A percentile compares a stretch with the other conserved stretches of the same genome.
Conservation (phyloP, 1,140 invertebrate genomes). For the Drosophila melanica region DNA sequence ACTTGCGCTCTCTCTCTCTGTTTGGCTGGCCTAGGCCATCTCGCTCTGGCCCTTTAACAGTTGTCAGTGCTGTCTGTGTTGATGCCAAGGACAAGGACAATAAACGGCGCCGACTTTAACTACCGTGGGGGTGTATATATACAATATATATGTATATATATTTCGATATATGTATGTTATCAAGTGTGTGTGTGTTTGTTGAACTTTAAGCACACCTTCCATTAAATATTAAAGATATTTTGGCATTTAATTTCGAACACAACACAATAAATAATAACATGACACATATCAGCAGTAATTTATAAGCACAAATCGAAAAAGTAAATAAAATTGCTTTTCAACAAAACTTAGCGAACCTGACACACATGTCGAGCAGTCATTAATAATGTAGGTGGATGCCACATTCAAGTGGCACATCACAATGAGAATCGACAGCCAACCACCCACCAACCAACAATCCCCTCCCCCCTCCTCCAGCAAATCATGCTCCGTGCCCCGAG, state of each 20-base stretch:
- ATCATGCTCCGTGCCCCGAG: conserved; percentile 11
- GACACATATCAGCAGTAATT: conserved; percentile 63
- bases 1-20: conserved; percentile 59
- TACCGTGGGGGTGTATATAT: conserved; percentile 26
- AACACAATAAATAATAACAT: conserved; percentile 81
- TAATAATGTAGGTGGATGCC: conserved; percentile 75
- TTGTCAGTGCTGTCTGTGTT: conserved; percentile 22
- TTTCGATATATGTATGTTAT: background rate
- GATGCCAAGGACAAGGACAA: conserved; percentile 77
- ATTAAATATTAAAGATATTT: conserved; percentile 80
- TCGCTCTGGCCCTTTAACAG: background rate
- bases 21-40: conserved; percentile 7
- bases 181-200: conserved; percentile 10
- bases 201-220: conserved; percentile 51
- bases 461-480: conserved; percentile 3
- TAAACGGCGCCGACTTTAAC: conserved; percentile 23
- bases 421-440: conserved; percentile 63
- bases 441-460: background rate
- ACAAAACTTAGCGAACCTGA: conserved; percentile 78
- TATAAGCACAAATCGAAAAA: conserved; percentile 73
- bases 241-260: conserved; percentile 79
- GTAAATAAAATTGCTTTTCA: conserved; percentile 83
- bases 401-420: conserved; percentile 46
- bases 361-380: conserved; percentile 80
- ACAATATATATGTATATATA: background rate